Evolutionary conservation across 2,797 vertebrate genomes (phyloP), one percentile per base, ranked within the genome.

Genomic region (Crossoptilon crossoptilon): DNA sequence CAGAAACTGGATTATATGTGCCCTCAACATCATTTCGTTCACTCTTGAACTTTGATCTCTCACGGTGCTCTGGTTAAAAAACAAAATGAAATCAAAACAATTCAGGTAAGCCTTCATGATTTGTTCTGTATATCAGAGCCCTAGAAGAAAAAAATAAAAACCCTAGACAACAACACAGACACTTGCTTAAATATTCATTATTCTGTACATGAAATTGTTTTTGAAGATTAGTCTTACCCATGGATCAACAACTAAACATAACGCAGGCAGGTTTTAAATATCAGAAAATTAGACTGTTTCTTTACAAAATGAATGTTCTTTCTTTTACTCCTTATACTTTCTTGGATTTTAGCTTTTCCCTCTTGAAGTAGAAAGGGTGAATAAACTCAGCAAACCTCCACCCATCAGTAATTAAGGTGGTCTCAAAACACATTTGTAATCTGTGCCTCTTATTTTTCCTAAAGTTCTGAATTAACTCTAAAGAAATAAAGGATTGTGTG

Each of bases 21-120:
- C 98, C 82, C 82, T 99, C 99, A 1, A 97, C 90, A 26, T 99
- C 99, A 59, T 98, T 99, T 84, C 99, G 98, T 91, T 99, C 99
- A 90, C 97, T 98, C 93, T 99, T 99, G 95, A 99, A 99, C 94
- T 99, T 99, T 21, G 98, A 98, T 97, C 98, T 97, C 91, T 98
- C 98, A 51, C 99, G 98, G 96, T 99, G 99, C 60, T 99, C 99
- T 98, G 97, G 89, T 96, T 73, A 69, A 77, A 93, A 92, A 88
- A 67, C 76, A 68, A 87, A 48, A 85, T 53, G 88, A 74, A 51
- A 91, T 68, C 9, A 41, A n/a, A 82, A 35, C 35, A 78, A 44
- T 84, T 72, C 48, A 83, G 37, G 23, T 46, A 64, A 82, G 10
- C 51, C 41, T 82, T 78, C 26, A 19, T 10, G 22, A 18, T 83